Conservation (phyloP, 2,113 vertebrate species). For the Oncorhynchus nerka region DNA sequence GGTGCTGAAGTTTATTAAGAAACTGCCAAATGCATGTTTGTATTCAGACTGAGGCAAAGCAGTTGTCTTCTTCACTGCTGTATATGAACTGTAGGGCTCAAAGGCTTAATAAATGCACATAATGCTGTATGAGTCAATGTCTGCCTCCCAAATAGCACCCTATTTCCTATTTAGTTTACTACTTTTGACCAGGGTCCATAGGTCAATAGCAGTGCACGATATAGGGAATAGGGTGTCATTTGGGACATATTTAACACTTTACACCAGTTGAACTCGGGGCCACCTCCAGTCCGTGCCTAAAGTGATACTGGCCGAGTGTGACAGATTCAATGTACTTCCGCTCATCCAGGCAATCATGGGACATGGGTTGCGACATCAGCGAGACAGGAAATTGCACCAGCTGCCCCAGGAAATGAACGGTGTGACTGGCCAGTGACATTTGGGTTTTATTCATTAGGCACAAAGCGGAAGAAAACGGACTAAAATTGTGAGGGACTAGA, state of each 20-base stretch:
- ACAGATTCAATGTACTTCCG: background rate
- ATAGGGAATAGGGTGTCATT: too few relatives aligned
- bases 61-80: background rate
- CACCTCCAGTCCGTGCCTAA: background rate
- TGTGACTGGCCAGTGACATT: background rate
- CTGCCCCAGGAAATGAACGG: background rate
- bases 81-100: background rate
- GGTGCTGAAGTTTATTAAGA: background rate
- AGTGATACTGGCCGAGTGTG: background rate
- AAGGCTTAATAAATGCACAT: background rate
- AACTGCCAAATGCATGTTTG: background rate
- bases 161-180: too few relatives aligned
- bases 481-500: too few relatives aligned
- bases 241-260: too few relatives aligned
- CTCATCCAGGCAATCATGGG: background rate
- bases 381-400: constrained; percentile 3
- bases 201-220: too few relatives aligned
- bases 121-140: background rate
- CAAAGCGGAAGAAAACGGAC: too few relatives aligned
- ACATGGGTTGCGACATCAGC: background rate
- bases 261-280: constrained; percentile 3
- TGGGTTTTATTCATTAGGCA: background rate
- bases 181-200: too few relatives aligned
- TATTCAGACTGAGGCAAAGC: background rate
- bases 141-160: background rate